A percentile compares a stretch with the other conserved stretches of the same genome.
These are phyloP conservation scores for Pecten maximus DNA, from an alignment of 2,888 invertebrate genomes.

Conservation along the genomic window DNA sequence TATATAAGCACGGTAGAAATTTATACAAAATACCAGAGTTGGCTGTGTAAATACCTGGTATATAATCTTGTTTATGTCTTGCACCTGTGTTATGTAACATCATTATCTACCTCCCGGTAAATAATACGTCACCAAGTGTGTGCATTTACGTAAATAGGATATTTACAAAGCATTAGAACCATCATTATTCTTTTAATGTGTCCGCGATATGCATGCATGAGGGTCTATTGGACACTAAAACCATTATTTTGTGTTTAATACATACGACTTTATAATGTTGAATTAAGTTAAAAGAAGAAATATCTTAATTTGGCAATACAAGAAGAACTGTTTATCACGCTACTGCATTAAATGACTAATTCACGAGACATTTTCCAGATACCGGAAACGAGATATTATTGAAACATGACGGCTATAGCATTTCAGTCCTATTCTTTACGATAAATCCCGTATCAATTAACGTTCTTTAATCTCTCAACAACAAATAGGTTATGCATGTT, in stretches of 20 bases:
- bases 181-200: neutral
- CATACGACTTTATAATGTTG: neutral
- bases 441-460: slow-evolving; percentile 15
- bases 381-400: neutral
- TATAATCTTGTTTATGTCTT: neutral
- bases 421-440: slow-evolving; percentile 1
- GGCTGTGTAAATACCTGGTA: neutral
- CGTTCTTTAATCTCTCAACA: neutral
- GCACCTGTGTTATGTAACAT: neutral
- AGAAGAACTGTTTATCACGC: neutral
- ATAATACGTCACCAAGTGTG: neutral
- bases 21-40: too few species aligned
- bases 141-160: neutral
- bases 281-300: neutral
- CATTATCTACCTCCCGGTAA: neutral
- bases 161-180: neutral
- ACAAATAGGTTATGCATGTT: neutral
- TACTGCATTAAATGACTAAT: neutral
- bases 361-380: neutral
- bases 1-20: too few species aligned
- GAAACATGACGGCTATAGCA: neutral
- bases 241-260: neutral
- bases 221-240: neutral
- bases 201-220: neutral
- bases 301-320: neutral